phyloP scores from a whole-genome alignment of 2,888 invertebrate species.

The Lasioglossum morio region DNA sequence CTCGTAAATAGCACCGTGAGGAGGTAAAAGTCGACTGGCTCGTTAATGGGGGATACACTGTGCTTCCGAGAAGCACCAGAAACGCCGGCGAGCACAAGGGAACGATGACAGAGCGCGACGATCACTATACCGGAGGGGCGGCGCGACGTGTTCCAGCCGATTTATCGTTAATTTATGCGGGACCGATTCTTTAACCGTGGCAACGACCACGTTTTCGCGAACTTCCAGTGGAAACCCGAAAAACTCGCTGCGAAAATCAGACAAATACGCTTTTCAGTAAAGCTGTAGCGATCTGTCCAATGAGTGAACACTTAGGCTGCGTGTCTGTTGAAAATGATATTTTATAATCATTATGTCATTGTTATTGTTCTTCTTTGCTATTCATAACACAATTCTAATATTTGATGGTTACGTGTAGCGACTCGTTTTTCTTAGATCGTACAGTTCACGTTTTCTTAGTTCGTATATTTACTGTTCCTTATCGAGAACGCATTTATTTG shows the following conservation, averaged over 20 bases:
- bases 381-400: too few relatives aligned
- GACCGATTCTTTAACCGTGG: not conserved
- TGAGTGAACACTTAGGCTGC: too few relatives aligned
- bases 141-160: conserved; percentile 4
- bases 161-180: conserved; percentile 19
- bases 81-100: not conserved
- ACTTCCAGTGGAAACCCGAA: not conserved
- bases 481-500: not conserved
- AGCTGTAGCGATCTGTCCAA: too few relatives aligned
- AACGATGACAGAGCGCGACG: conserved; percentile 37
- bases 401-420: too few relatives aligned
- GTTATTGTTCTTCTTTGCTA: too few relatives aligned
- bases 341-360: too few relatives aligned
- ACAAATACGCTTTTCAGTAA: not conserved
- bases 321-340: too few relatives aligned
- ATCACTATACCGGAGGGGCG: conserved; percentile 29
- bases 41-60: conserved; percentile 48
- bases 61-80: conserved; percentile 36
- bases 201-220: not conserved
- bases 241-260: not conserved
- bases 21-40: conserved; percentile 56
- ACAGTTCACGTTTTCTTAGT: too few relatives aligned
- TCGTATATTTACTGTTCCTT: too few relatives aligned
- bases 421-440: too few relatives aligned
- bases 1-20: conserved; percentile 37